Base-by-base conservation (phyloP, 2,113 vertebrate genomes). In the Pipra filicauda region DNA sequence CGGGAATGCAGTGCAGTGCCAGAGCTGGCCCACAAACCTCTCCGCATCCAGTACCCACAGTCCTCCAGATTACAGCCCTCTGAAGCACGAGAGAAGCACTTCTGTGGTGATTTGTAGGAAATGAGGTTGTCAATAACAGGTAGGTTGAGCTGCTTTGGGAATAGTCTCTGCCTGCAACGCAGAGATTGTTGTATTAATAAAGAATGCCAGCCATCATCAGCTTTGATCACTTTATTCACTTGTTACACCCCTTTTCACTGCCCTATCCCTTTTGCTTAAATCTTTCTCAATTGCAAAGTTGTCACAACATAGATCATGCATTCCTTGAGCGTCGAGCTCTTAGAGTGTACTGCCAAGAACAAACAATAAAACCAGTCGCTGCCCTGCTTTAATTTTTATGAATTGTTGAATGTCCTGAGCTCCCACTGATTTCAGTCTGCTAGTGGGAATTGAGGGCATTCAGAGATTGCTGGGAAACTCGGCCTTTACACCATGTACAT, bases 381-480 rank as follows among this genome's bases (percentile, higher is more conserved):
- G 78, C 87, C 55, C 75, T 58, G 72, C 82, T 94, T 94, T 96
- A 90, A 92, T 94, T 96, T 95, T 93, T 96, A 67, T 61, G 80
- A 92, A 94, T 72, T 97, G 95, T 85, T 93, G 59, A 91, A 81
- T 93, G 88, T 88, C 73, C 93, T 70, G 88, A 95, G 84, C 88
- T 96, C 91, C 95, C 91, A 92, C 92, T 91, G 95, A 46, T 92
- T 95, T 80, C 79, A 88, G 83, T 59, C 81, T 93, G 72, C 88
- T 80, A 17, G 69, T 95, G 95, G 92, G 92, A 96, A 95, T 95
- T 87, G 95, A 95, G 91, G 85, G 85, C 92, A 78, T 88, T 93
- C 72, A 39, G 83, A 94, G 92, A 86, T 84, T 93, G 79, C 93
- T 93, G 95, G 65, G 83, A 91, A 52, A 65, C 65, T 85, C 13